phyloP scores from a whole-genome alignment of 1,140 invertebrate species.

The Tribolium madens region DNA sequence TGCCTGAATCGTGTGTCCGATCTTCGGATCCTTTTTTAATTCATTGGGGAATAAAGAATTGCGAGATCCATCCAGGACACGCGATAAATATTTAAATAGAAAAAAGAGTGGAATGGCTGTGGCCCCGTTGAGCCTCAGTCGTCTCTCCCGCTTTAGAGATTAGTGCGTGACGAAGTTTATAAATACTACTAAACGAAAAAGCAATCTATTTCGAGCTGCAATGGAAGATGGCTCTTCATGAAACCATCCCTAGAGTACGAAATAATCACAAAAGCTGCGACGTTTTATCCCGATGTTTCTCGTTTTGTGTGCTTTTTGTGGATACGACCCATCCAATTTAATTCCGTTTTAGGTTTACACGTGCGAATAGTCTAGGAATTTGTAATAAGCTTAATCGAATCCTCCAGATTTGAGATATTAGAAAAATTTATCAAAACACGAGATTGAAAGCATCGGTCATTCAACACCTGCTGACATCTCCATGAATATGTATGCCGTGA shows the following conservation, averaged over 20 bases:
- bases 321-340: slow-evolving; percentile 15
- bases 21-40: slow-evolving; percentile 48
- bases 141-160: slow-evolving; percentile 44
- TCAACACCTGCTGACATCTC: background rate
- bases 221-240: slow-evolving; percentile 12
- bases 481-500: slow-evolving; percentile 5
- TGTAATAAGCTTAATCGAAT: background rate
- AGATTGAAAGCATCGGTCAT: background rate
- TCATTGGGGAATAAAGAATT: slow-evolving; percentile 48
- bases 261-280: slow-evolving; percentile 12
- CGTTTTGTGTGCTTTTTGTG: background rate
- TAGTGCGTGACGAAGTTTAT: slow-evolving; percentile 53
- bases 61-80: slow-evolving; percentile 42
- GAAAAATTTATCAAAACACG: background rate
- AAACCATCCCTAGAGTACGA: slow-evolving; percentile 11
- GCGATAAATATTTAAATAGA: slow-evolving; percentile 52
- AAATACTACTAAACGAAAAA: slow-evolving; percentile 52
- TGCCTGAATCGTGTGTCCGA: slow-evolving; percentile 47
- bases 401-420: background rate
- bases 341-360: slow-evolving; percentile 4
- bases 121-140: slow-evolving; percentile 14
- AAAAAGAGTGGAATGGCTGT: slow-evolving; percentile 30
- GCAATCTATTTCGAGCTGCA: slow-evolving; percentile 46
- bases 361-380: background rate
- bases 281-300: slow-evolving; percentile 4